These are phyloP conservation scores for Aethes cnicana DNA, from an alignment of 2,888 invertebrate species.

Conservation along the genomic window DNA sequence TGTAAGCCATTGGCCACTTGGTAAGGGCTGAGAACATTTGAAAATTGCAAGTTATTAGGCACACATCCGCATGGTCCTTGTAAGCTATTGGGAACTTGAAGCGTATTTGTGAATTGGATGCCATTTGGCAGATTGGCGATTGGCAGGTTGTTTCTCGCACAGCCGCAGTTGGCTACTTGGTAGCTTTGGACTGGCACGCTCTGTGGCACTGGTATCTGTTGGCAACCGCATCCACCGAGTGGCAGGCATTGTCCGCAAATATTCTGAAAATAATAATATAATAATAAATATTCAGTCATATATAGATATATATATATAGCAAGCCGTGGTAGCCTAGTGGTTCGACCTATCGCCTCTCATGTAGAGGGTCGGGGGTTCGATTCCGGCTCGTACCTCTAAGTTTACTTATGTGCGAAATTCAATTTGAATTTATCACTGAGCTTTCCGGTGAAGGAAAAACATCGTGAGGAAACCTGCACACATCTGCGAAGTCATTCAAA, in stretches of 20 bases:
- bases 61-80: conserved; percentile 8
- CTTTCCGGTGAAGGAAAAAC: too few species aligned
- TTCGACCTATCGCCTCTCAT: too few species aligned
- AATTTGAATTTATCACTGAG: too few species aligned
- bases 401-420: too few species aligned
- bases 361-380: too few species aligned
- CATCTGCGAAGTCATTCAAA: too few species aligned
- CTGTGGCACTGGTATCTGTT: conserved; percentile 33
- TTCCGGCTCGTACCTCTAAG: too few species aligned
- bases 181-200: conserved; percentile 32
- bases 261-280: conserved; percentile 40
- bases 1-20: conserved; percentile 12
- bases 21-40: neutral
- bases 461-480: too few species aligned
- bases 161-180: conserved; percentile 30
- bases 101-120: conserved; percentile 19
- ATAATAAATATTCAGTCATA: too few species aligned
- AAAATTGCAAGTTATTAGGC: conserved; percentile 14
- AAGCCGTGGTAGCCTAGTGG: too few species aligned
- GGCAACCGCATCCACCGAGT: conserved; percentile 32
- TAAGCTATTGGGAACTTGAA: conserved; percentile 6
- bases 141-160: conserved; percentile 8
- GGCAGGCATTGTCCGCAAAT: conserved; percentile 37
- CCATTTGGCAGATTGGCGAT: conserved; percentile 17
- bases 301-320: too few species aligned